Evolutionary conservation across 2,888 invertebrate species (phyloP).

Genomic region (Leptogaster cylindrica): DNA sequence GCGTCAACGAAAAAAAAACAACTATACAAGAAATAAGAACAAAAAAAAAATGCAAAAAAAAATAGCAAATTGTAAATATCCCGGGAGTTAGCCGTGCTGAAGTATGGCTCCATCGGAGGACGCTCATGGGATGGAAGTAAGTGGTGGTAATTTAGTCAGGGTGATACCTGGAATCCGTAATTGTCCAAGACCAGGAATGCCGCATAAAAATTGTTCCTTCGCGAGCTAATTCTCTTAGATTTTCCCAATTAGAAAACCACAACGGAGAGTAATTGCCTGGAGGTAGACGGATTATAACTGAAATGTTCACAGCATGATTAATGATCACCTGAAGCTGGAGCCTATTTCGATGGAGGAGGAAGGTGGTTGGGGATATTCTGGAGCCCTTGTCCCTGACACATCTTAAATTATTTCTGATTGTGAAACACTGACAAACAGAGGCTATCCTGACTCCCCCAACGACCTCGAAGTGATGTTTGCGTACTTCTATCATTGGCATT

Average conservation of each 20-base stretch:
- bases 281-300: conserved; percentile 41
- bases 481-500: background rate
- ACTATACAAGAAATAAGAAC: too few relatives aligned
- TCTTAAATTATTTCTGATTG: too few relatives aligned
- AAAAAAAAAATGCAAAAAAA: background rate
- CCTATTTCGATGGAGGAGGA: background rate
- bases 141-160: conserved; percentile 23
- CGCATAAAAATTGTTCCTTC: background rate
- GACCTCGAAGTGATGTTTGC: background rate
- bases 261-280: conserved; percentile 37
- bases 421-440: too few relatives aligned
- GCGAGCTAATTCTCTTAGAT: conserved; percentile 13
- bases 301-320: conserved; percentile 35
- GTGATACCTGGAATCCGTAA: conserved; percentile 21
- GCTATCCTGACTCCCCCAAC: background rate
- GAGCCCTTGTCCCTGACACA: too few relatives aligned
- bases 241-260: background rate
- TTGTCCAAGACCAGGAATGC: background rate
- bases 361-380: too few relatives aligned
- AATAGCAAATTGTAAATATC: conserved; percentile 16
- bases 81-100: background rate
- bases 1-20: conserved; percentile 1
- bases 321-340: background rate
- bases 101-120: background rate
- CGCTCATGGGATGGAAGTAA: background rate